Evolutionary conservation across 1,140 invertebrate genomes (phyloP), one percentile per base, ranked within the genome.

Genomic region (Hypsibius dujardini): DNA sequence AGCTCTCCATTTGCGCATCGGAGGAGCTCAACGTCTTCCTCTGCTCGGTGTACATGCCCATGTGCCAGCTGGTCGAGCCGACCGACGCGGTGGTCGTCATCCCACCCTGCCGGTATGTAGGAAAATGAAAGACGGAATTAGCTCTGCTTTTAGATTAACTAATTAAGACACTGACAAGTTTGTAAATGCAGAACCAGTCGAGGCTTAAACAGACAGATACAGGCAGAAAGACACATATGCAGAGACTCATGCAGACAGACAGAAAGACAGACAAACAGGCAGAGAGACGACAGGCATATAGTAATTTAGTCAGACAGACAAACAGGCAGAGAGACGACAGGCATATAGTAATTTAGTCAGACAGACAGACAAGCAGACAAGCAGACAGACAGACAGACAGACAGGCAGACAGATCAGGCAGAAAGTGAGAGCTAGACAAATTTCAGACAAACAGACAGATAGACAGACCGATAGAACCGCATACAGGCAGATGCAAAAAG

Each of bases 21-120:
- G 71, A 70, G 47, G 72, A 72, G 28, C 59, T 74, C 2, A 73
- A 76, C 50, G 73, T 76, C 67, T 75, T 77, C 76, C 71, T 77
- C 45, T 76, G 75, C 69, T 74, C 75, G 56, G 77, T 81, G 12
- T 79, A 80, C 70, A 77, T 80, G 62, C 81, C 80, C 73, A 75
- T 79, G 74, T 80, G 80, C 46, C 74, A 79, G 72, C 2, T 77
- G 79, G 12, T 79, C 75, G 69, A 73, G 75, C 69, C 75, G 78
- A 72, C 74, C 78, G 46, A 47, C 46, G 47, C 47, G 47, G 47
- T 72, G 46, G 42, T 73, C 14, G n/a, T 47, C 70, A 40, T 47
- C 47, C 47, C n/a, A 69, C 45, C n/a, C 47, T 60, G 67, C 71
- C 69, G 69, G 59, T 75, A 46, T 15, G 47, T 46, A n/a, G 7